Base-by-base conservation (phyloP, 2,888 invertebrate genomes). In the Microctonus brassicae region DNA sequence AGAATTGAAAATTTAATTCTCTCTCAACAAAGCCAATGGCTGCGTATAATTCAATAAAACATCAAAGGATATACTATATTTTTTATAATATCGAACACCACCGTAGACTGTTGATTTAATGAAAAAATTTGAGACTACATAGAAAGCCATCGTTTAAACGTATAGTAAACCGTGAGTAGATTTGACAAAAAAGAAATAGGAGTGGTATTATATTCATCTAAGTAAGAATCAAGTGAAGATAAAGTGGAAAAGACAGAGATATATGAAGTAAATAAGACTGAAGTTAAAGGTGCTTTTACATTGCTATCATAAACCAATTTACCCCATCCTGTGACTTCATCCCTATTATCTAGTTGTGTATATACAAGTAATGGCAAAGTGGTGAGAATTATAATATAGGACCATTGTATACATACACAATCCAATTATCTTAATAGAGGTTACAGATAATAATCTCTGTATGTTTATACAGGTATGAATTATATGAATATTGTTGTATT, bases 211-310 rank as follows among this genome's bases (percentile, higher is more conserved):
- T 9, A 9, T 36, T 5, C 1, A 9, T 36, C 9, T 10, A 36
- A 10, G 1, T 9, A 9, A 42, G 47, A 17, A 13, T 62, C 20
- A 22, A 39, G 42, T 6, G 62, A 34, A 33, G 57, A 39, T 66
- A 62, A 67, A 72, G 72, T 70, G 24, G 55, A 61, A 70, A 52
- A 64, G 53, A 60, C 42, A 52, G 66, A 4, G 7, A 5, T 36
- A 36, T 36, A 36, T 10, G n/a, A n/a, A 10, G 36, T 10, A 36
- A 36, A 36, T 36, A 36, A 6, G 6, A 6, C 33, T 5, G 33
- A 33, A 33, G 33, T 33, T 5, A 33, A 33, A 33, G 3, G 3
- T 33, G 6, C 33, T 33, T 33, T 33, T 6, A 10, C 36, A 36
- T 36, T n/a, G n/a, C n/a, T 10, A 36, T 36, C 36, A 36, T 36